Evolutionary conservation across 2,113 vertebrate species (phyloP).

Genomic region (Lepus europaeus): DNA sequence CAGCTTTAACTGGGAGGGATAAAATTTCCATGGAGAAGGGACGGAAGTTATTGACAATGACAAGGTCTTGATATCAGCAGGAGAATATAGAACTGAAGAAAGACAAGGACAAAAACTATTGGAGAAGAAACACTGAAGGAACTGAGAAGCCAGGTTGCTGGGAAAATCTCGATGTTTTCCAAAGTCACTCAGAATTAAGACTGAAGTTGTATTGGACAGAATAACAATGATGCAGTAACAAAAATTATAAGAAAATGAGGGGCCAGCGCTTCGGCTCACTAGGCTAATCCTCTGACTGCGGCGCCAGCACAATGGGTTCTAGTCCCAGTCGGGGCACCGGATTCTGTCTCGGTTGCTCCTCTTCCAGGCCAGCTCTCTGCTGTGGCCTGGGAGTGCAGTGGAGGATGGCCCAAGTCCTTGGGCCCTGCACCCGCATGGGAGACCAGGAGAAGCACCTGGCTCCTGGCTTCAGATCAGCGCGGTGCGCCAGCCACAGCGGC

Average conservation of each 20-base stretch:
- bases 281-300: too few species aligned
- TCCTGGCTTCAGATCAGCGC: too few species aligned
- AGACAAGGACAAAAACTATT: background rate
- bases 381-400: too few species aligned
- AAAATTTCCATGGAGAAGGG: background rate
- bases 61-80: background rate
- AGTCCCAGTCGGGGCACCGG: too few species aligned
- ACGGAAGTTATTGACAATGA: background rate
- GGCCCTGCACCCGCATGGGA: too few species aligned
- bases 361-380: too few species aligned
- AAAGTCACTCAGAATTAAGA: background rate
- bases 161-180: background rate
- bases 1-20: background rate
- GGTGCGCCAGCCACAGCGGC: too few species aligned
- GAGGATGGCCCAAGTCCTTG: too few species aligned
- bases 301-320: too few species aligned
- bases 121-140: background rate
- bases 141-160: background rate
- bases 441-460: too few species aligned
- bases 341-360: too few species aligned
- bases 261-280: too few species aligned
- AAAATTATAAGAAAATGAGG: background rate
- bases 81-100: background rate
- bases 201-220: background rate
- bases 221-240: background rate